Conservation (phyloP, 2,888 invertebrate genomes). For the Penaeus monodon region DNA sequence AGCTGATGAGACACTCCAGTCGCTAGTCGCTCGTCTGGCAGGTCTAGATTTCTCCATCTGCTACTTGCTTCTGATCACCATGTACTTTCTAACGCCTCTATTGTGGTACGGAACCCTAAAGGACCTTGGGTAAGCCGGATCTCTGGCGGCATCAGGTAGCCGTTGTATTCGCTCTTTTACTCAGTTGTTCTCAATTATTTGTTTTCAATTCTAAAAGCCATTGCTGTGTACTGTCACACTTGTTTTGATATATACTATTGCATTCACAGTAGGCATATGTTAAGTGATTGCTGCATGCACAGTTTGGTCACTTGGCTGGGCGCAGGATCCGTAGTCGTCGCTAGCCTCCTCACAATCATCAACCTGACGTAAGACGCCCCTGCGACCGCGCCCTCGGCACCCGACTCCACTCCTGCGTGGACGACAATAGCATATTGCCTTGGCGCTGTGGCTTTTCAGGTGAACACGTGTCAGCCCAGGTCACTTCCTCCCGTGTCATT, state of each 20-base stretch:
- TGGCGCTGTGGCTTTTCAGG: constrained; percentile 61
- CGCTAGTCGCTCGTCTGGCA: constrained; percentile 81
- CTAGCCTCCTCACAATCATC: constrained; percentile 25
- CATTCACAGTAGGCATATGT: too few species aligned
- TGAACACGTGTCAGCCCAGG: not conserved
- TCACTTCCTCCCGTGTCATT: too few species aligned
- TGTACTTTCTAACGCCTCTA: constrained; percentile 81
- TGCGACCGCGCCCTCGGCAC: not conserved
- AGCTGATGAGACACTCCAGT: constrained; percentile 85
- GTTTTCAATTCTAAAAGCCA: too few species aligned
- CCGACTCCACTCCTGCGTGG: constrained; percentile 25
- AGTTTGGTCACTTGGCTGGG: constrained; percentile 61
- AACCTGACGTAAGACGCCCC: constrained; percentile 33
- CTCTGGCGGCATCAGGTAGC: not conserved
- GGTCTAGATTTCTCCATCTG: constrained; percentile 81
- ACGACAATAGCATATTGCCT: constrained; percentile 50
- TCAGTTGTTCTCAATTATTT: too few species aligned
- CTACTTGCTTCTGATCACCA: constrained; percentile 85
- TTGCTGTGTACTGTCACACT: too few species aligned
- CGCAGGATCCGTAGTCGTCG: constrained; percentile 37
- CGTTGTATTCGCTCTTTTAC: not conserved
- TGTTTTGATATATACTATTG: too few species aligned
- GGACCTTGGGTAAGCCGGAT: constrained; percentile 85
- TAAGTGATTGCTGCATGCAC: not conserved
- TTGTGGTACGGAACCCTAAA: constrained; percentile 92